Evolutionary conservation across 1,140 invertebrate species (phyloP), one percentile per base, ranked within the genome.

Genomic region (Nephotettix cincticeps): DNA sequence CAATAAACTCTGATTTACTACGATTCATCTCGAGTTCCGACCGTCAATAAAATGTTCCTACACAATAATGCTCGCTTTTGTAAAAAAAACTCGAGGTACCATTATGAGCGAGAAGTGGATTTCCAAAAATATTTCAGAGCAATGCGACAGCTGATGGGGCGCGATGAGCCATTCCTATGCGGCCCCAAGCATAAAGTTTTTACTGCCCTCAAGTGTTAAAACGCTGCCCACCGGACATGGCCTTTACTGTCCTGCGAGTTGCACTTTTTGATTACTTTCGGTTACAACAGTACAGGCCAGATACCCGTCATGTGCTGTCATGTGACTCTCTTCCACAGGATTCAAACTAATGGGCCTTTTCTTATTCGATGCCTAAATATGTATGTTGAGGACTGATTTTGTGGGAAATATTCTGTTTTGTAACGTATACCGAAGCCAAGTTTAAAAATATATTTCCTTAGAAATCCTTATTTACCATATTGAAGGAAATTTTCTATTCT

Each of bases 251-350:
- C n/a, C n/a, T 36, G 14, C 32, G 23, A 27, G 27, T 25, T 61
- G 56, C 56, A 61, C 56, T 61, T 61, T 61, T 61, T 61, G 56
- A 61, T 61, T 61, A 61, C 56, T 61, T 61, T 61, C 23, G 21
- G 21, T 51, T 36, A 36, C 14, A 14, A 36, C 32, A 4, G 32
- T n/a, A n/a, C n/a, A n/a, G n/a, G n/a, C n/a, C n/a, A n/a, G n/a
- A n/a, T n/a, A n/a, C n/a, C n/a, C n/a, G n/a, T n/a, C n/a, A n/a
- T n/a, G n/a, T n/a, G n/a, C n/a, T n/a, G n/a, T n/a, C n/a, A n/a
- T n/a, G n/a, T n/a, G n/a, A n/a, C n/a, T n/a, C n/a, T n/a, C n/a
- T n/a, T n/a, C n/a, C n/a, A n/a, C n/a, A n/a, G n/a, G n/a, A n/a
- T n/a, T n/a, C n/a, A n/a, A n/a, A n/a, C n/a, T n/a, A n/a, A n/a